Evolutionary conservation across 2,888 invertebrate genomes (phyloP), one percentile per base, ranked within the genome.

Genomic region (Unio delphinus): DNA sequence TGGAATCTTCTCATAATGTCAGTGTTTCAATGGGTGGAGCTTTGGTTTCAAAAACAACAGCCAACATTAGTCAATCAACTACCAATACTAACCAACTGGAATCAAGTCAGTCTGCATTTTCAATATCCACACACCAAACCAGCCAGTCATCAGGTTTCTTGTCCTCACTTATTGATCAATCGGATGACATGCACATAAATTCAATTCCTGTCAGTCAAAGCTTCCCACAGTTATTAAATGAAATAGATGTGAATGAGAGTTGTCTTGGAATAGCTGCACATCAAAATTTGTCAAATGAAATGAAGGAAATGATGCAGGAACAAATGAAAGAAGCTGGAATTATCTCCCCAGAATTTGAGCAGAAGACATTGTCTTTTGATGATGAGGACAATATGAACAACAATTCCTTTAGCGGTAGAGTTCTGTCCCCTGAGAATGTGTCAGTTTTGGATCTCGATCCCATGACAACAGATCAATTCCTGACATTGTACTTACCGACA

Each of bases 261-360:
- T 81, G 81, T 70, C 72, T 81, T 60, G 81, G 81, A 60, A 73
- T 81, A 60, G 78, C 80, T 8, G 74, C 81, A 17, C 81, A 81
- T 70, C 81, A 81, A 64, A 81, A 81, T 66, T 73, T 81, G 69
- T 80, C 80, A 26, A 81, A 81, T 71, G 81, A 81, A 71, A 79
- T 81, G 78, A 76, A 79, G 69, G 81, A 81, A 66, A 79, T 78
- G 78, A 77, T 80, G 74, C 80, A 81, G 61, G 81, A 81, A 68
- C 77, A 77, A 55, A 74, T 77, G 73, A 77, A 73, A 59, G 72
- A 71, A 34, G 70, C 73, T 8, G 77, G 74, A 15, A 67, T 77
- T 30, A 59, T 77, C 28, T 77, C 77, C 18, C 77, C 77, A 3
- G 65, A 75, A 8, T 74, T 75, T 69, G 77, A 77, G n/a, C 67